Conservation (phyloP, 2,797 vertebrate genomes). For the Clarias fuscus region DNA sequence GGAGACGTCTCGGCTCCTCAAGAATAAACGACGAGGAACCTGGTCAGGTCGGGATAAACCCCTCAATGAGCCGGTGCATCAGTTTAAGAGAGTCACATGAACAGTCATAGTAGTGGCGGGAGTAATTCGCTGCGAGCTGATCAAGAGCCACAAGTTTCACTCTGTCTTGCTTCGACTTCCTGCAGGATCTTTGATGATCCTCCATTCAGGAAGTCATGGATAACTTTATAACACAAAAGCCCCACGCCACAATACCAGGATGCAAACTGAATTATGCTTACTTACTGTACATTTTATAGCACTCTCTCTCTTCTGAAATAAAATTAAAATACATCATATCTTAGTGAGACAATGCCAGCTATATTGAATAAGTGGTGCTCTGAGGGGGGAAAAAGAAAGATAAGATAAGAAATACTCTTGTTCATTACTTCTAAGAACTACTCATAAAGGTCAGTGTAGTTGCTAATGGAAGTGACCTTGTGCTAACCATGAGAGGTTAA, state of each 20-base stretch:
- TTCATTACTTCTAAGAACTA: slow-evolving; percentile 30
- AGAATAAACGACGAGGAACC: slow-evolving; percentile 68
- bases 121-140: not conserved
- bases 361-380: slow-evolving; percentile 26
- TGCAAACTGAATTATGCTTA: slow-evolving; percentile 32
- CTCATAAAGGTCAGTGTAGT: slow-evolving; percentile 27
- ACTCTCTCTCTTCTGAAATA: slow-evolving; percentile 34
- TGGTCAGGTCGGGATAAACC: slow-evolving; percentile 75
- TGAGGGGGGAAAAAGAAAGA: not conserved
- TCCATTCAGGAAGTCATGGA: slow-evolving; percentile 29
- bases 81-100: slow-evolving; percentile 53
- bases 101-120: slow-evolving; percentile 60
- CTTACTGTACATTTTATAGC: slow-evolving; percentile 33
- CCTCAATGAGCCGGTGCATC: slow-evolving; percentile 71
- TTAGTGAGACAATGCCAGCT: slow-evolving; percentile 23
- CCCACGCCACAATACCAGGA: slow-evolving; percentile 16
- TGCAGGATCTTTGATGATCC: slow-evolving; percentile 15
- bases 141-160: slow-evolving; percentile 23
- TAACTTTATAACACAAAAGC: slow-evolving; percentile 24
- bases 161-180: slow-evolving; percentile 20
- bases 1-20: slow-evolving; percentile 74
- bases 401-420: slow-evolving; percentile 32
- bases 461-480: not conserved
- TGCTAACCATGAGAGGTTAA: slow-evolving; percentile 8
- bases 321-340: slow-evolving; percentile 35